Conservation (phyloP, 2,113 vertebrate genomes). For the Emydocephalus ijimae region DNA sequence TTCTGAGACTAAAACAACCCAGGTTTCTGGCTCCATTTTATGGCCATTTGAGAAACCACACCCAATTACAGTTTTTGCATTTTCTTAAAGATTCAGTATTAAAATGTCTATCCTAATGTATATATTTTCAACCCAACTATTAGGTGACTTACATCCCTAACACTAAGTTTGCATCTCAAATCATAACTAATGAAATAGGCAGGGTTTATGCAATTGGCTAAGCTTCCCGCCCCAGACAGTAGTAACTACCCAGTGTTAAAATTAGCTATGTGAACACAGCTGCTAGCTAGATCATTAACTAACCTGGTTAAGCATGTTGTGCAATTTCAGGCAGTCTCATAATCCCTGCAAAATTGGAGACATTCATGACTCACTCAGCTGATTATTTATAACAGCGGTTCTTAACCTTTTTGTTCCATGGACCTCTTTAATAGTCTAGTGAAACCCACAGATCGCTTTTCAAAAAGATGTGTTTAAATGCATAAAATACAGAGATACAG, state of each 20-base stretch:
- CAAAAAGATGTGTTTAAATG: neutral
- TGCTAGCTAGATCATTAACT: neutral
- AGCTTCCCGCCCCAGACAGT: neutral
- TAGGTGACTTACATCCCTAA: too few species aligned
- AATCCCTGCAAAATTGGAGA: conserved; percentile 26
- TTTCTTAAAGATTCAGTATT: too few species aligned
- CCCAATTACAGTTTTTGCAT: too few species aligned
- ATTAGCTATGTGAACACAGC: neutral
- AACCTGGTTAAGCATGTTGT: neutral
- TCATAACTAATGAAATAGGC: neutral
- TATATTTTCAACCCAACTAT: too few species aligned
- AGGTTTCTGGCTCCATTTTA: too few species aligned
- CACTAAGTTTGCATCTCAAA: neutral
- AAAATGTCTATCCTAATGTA: too few species aligned
- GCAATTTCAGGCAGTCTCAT: conserved; percentile 13
- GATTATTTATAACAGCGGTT: conserved; percentile 14
- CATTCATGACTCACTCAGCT: conserved; percentile 51
- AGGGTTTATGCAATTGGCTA: neutral
- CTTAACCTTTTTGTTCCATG: neutral
- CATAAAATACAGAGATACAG: neutral
- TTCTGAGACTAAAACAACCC: too few species aligned
- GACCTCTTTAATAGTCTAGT: neutral
- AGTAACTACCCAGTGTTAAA: neutral
- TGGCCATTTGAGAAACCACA: too few species aligned
- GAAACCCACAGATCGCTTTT: neutral